Evolutionary conservation across 2,797 vertebrate genomes (phyloP), one percentile per base, ranked within the genome.

Genomic region (Acanthurus tractus): DNA sequence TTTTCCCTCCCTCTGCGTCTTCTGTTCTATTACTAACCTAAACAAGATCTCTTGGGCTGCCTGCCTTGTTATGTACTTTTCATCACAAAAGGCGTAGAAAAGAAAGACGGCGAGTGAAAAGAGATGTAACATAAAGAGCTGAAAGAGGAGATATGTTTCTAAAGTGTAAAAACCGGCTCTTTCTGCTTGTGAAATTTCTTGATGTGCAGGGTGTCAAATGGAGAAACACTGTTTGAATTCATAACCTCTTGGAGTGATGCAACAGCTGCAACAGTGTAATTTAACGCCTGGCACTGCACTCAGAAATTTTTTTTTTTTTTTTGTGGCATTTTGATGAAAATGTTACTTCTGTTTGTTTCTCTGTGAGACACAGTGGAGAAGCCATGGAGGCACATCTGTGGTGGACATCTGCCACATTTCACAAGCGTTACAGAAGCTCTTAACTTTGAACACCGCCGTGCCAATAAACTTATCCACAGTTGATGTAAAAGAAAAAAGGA

Each of bases 191-290:
- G 63, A 76, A 74, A 74, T 72, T 1, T 77, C 50, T 79, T 63
- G 40, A 57, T 45, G 52, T 78, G 20, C 61, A 56, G 44, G 45
- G 63, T 70, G 81, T 90, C 72, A 77, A 56, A 81, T 58, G 34
- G 67, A 75, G 76, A 76, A 56, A 70, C 52, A 3, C 58, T 48
- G 22, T 69, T 59, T 71, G 53, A 78, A 88, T 84, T 82, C 57
- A 84, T 65, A 80, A 85, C 53, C 36, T 76, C 58, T 52, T 5
- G 15, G 67, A 79, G 76, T 84, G 86, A 90, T 76, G 85, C 81
- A 89, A 87, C 84, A 74, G 71, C 70, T 87, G 88, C 74, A 87
- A 79, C 87, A 83, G 61, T 72, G 76, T 55, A 62, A 14, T 59
- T 70, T 61, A 84, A 80, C 36, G 67, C 42, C 62, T 67, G 45